A percentile compares a stretch with the other conserved stretches of the same genome.
Evolutionary conservation across 1,140 invertebrate genomes (phyloP).

Genomic region (Aphelenchoides fujianensis): DNA sequence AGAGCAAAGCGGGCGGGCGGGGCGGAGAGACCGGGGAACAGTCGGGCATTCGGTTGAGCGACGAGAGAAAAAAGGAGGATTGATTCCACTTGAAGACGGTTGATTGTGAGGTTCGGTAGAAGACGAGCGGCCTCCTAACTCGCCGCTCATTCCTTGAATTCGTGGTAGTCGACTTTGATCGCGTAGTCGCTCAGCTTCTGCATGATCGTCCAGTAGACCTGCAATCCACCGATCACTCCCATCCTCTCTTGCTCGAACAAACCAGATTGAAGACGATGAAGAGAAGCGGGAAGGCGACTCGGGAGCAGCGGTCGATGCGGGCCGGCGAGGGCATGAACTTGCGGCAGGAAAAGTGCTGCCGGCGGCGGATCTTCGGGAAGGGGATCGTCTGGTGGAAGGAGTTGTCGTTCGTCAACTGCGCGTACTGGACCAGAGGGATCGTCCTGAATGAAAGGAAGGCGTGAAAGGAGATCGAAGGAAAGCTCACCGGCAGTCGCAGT

Average conservation of each 20-base stretch:
- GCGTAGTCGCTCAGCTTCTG: conserved; percentile 9
- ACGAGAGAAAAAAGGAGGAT: too few relatives aligned
- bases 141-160: conserved; percentile 8
- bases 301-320: conserved; percentile 70
- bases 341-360: conserved; percentile 3
- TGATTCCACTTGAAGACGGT: too few relatives aligned
- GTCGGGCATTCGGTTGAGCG: too few relatives aligned
- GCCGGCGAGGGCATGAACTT: conserved; percentile 5
- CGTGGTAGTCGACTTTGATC: conserved; percentile 11
- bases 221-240: too few relatives aligned
- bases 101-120: too few relatives aligned
- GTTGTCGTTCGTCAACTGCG: conserved; percentile 24
- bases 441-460: conserved; percentile 17
- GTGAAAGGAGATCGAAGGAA: background rate
- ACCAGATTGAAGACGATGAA: conserved; percentile 75
- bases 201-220: conserved; percentile 23
- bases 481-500: conserved; percentile 29
- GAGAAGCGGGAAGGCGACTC: conserved; percentile 86
- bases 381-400: conserved; percentile 22
- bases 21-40: too few relatives aligned
- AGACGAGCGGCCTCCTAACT: too few relatives aligned
- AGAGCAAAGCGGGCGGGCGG: too few relatives aligned
- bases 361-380: conserved; percentile 14
- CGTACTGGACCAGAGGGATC: conserved; percentile 29
- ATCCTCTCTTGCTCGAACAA: too few relatives aligned